Conservation (phyloP, 2,888 invertebrate genomes). For the Dastarcus helophoroides region DNA sequence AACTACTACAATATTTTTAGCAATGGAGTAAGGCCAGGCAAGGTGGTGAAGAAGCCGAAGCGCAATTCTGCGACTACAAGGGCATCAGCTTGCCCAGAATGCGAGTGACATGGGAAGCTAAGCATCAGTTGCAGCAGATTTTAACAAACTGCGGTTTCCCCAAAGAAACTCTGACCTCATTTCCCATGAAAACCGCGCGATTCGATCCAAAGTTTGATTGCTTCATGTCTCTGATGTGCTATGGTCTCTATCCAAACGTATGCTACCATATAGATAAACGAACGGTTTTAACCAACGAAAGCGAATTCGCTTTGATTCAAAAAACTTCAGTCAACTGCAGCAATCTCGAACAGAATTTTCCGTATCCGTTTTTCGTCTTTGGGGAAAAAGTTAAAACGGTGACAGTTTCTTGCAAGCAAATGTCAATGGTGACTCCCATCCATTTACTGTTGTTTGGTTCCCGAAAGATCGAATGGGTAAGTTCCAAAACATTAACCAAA, state of each 20-base stretch:
- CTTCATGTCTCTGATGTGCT: conserved; percentile 72
- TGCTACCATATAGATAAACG: conserved; percentile 92
- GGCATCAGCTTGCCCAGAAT: conserved; percentile 78
- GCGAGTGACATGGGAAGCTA: conserved; percentile 85
- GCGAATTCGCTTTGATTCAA: conserved; percentile 88
- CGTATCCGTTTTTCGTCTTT: conserved; percentile 93
- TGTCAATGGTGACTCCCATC: conserved; percentile 86
- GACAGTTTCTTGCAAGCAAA: conserved; percentile 92
- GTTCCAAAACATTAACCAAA: conserved; percentile 14
- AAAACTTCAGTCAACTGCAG: conserved; percentile 94
- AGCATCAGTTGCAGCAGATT: conserved; percentile 50
- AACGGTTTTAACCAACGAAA: conserved; percentile 90
- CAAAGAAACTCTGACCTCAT: conserved; percentile 70
- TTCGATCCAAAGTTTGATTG: conserved; percentile 73
- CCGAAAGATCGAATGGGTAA: conserved; percentile 69
- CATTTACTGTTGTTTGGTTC: conserved; percentile 87
- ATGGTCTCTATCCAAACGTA: conserved; percentile 95
- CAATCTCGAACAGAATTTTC: conserved; percentile 70
- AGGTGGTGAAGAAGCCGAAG: conserved; percentile 65
- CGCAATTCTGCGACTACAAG: conserved; percentile 82
- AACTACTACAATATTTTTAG: conserved; percentile 31
- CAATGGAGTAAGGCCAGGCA: conserved; percentile 59
- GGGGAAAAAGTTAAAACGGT: conserved; percentile 95
- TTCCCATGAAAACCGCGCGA: conserved; percentile 62
- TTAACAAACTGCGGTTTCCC: conserved; percentile 72